phyloP scores from a whole-genome alignment of 2,888 invertebrate genomes.

The Luperina testacea region DNA sequence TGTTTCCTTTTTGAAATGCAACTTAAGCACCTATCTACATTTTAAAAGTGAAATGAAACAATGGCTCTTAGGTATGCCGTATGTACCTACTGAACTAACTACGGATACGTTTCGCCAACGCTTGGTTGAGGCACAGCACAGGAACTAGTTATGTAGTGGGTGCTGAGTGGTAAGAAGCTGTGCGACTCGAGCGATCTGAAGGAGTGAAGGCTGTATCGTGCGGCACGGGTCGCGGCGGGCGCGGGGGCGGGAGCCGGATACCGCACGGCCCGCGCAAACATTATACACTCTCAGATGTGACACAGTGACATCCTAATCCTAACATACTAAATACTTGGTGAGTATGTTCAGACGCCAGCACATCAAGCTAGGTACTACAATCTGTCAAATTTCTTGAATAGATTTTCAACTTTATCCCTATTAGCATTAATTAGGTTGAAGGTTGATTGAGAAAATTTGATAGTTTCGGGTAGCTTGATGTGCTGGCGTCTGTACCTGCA shows the following conservation, averaged over 20 bases:
- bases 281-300: conserved; percentile 41
- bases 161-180: conserved; percentile 13
- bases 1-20: not conserved
- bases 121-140: not conserved
- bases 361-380: too few species aligned
- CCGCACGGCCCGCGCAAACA: conserved; percentile 35
- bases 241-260: conserved; percentile 34
- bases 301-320: conserved; percentile 10
- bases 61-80: not conserved
- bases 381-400: too few species aligned
- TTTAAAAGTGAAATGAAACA: not conserved
- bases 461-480: too few species aligned
- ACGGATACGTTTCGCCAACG: not conserved
- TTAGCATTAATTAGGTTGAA: too few species aligned
- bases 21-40: not conserved
- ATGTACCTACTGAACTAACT: not conserved
- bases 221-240: conserved; percentile 3
- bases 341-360: not conserved
- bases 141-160: conserved; percentile 13
- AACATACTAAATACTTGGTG: not conserved
- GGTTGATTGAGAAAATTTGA: too few species aligned
- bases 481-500: not conserved
- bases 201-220: conserved; percentile 44
- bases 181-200: conserved; percentile 20
- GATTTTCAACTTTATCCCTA: too few species aligned